A percentile compares a stretch with the other conserved stretches of the same genome.
Evolutionary conservation across 2,888 invertebrate species (phyloP).

Genomic region (Stenurella melanura): DNA sequence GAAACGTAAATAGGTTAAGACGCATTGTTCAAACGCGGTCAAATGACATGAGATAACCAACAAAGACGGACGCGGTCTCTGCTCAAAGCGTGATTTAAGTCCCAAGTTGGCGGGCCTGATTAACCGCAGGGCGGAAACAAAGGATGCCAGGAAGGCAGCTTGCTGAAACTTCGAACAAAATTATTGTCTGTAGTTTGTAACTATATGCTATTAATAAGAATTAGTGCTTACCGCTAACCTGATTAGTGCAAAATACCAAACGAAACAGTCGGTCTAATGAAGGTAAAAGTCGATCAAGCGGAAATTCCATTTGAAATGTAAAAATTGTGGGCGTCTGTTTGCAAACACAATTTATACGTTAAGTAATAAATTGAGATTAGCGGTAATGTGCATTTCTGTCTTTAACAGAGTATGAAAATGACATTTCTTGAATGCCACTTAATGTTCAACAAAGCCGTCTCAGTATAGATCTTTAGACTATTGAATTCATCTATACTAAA

Average conservation of each 20-base stretch:
- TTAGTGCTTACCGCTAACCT: constrained; percentile 21
- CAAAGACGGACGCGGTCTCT: constrained; percentile 58
- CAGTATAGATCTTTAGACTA: no score
- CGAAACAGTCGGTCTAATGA: constrained; percentile 28
- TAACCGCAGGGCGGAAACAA: constrained; percentile 64
- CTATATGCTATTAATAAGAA: constrained; percentile 25
- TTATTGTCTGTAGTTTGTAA: constrained; percentile 39
- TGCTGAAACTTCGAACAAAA: constrained; percentile 39
- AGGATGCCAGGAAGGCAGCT: constrained; percentile 49
- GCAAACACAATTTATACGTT: constrained; percentile 45
- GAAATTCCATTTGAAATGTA: constrained; percentile 48
- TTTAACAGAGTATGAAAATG: no score
- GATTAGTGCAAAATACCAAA: constrained; percentile 5
- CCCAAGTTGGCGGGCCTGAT: constrained; percentile 64
- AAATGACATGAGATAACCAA: constrained; percentile 62
- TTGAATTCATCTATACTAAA: no score
- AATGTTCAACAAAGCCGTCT: no score
- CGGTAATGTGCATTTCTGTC: background rate
- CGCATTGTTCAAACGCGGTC: constrained; percentile 68
- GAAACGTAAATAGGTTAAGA: constrained; percentile 57
- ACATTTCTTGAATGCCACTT: no score
- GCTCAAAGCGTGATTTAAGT: constrained; percentile 65
- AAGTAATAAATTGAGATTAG: background rate
- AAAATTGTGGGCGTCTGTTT: constrained; percentile 52
- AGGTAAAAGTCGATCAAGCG: constrained; percentile 50